Evolutionary conservation across 2,113 vertebrate species (phyloP), one percentile per base, ranked within the genome.

Genomic region (Lonchura striata): DNA sequence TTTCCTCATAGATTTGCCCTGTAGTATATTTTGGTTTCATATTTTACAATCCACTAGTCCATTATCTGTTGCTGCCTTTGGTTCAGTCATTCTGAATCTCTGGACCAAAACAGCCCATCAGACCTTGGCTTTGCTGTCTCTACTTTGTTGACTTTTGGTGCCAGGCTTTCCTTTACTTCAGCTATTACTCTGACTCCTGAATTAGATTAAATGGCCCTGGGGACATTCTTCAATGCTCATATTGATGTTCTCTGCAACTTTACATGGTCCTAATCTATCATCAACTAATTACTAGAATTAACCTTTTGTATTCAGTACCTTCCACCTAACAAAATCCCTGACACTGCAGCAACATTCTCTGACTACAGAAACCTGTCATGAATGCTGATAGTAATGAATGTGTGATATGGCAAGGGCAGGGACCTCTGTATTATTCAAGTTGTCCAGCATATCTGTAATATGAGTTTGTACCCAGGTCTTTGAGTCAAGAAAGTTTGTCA

Each of bases 271-370:
- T 94, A 95, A 95, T 96, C 96, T 95, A 93, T 96, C 95, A 93
- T 83, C 86, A 90, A 88, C 88, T 95, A 94, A 97, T 97, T 97
- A 93, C 88, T 80, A 83, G 92, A 94, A 95, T 97, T 96, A 97
- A 95, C 95, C 88, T 96, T 96, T 97, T 92, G 82, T 59, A 86
- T 94, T 90, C 72, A 78, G 63, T 83, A 52, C 76, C 68, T 90
- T 92, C 71, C 54, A 77, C 72, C 90, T 92, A 77, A 81, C 54
- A 88, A 94, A 94, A 95, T 90, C 82, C 75, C 86, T 92, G 80
- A 92, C 80, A 59, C 50, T 83, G 90, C 94, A 96, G 81, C 83
- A 91, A 35, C 81, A 70, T 78, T 21, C 33, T 25, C 60, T 84
- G 80, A 84, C 61, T 94, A 81, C 81, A 92, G 76, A 72, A 94